Base-by-base conservation (phyloP, 2,888 invertebrate genomes). In the Scaptodrosophila latifasciaeformis region DNA sequence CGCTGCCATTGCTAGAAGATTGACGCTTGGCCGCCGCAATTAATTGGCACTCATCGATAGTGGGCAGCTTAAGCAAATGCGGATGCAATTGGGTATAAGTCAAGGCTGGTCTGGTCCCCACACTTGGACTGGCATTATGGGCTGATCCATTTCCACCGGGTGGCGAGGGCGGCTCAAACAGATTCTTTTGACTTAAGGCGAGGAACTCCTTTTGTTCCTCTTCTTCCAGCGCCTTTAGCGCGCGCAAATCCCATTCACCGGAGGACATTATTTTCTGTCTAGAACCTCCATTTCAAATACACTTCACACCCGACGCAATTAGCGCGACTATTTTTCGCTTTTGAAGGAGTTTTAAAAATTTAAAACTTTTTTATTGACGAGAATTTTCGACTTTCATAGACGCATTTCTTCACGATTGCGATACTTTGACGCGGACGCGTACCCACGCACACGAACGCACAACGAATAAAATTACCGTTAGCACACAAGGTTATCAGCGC, bases 241-340 rank as follows among this genome's bases (percentile, higher is more conserved):
- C 86, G 65, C 84, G 81, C 63, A 86, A 68, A 69, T 86, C 86
- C 86, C 86, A 86, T 72, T 86, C 86, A 48, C 86, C 86, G 65
- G 86, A 86, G 66, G 85, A 80, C 86, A 86, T 86, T 65, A 75
- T 34, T 30, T 18, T 21, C 15, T n/a, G n/a, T n/a, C n/a, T n/a
- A n/a, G n/a, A n/a, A n/a, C n/a, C n/a, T n/a, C n/a, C n/a, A n/a
- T n/a, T n/a, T n/a, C n/a, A n/a, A n/a, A n/a, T n/a, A n/a, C 43
- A 43, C 7, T 18, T 12, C 12, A 13, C 15, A 10, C 12, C 12
- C 18, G 10, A 43, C 13, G 21, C 24, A 24, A 24, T 7, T 7
- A 7, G 3, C 7, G 4, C 24, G 24, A 7, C 24, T n/a, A n/a
- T n/a, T n/a, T n/a, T n/a, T n/a, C n/a, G n/a, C n/a, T n/a, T n/a